Evolutionary conservation across 2,888 invertebrate genomes (phyloP).

Genomic region (Megaustenia siamemsis): DNA sequence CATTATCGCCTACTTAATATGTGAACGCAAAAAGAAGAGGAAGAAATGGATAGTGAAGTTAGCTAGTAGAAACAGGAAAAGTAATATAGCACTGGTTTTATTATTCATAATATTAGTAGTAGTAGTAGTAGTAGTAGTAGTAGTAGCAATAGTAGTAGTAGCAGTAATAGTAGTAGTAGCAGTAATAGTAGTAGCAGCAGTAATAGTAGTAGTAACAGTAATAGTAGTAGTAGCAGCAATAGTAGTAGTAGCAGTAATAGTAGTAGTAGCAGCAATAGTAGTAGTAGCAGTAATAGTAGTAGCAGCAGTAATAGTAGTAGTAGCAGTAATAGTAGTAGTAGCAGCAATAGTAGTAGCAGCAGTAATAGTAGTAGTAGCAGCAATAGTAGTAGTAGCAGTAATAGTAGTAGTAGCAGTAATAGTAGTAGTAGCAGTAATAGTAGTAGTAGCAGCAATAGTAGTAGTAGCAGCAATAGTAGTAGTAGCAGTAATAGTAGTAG

Average conservation of each 20-base stretch:
- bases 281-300: conserved; percentile 29
- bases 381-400: conserved; percentile 7
- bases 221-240: conserved; percentile 23
- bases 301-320: conserved; percentile 29
- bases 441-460: conserved; percentile 3
- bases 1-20: too few species aligned
- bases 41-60: too few species aligned
- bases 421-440: conserved; percentile 8
- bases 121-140: conserved; percentile 24
- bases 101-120: too few species aligned
- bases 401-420: conserved; percentile 2
- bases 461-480: conserved; percentile 3
- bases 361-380: conserved; percentile 14
- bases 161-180: conserved; percentile 21
- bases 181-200: conserved; percentile 15
- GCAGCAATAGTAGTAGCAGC: conserved; percentile 22
- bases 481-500: conserved; percentile 15
- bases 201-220: conserved; percentile 29
- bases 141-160: conserved; percentile 17
- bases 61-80: neutral
- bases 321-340: conserved; percentile 31
- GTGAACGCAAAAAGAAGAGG: too few species aligned
- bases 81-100: neutral
- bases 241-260: conserved; percentile 26
- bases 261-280: conserved; percentile 24